Evolutionary conservation across 2,888 invertebrate genomes (phyloP).

Genomic region (Heliconius aoede): DNA sequence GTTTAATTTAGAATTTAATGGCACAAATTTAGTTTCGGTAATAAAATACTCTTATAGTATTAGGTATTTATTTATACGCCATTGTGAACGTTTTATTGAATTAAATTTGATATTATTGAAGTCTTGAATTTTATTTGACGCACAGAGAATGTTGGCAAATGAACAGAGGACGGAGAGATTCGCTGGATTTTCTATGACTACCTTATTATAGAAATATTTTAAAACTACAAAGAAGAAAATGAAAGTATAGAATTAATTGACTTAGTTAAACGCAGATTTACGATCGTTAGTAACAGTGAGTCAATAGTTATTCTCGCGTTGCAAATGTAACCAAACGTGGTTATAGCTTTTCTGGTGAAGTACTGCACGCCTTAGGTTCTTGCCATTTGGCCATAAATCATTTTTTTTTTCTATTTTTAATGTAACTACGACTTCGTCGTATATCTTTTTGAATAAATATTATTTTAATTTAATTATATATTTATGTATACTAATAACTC

Average conservation of each 20-base stretch:
- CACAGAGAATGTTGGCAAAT: background rate
- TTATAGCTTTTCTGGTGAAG: constrained; percentile 50
- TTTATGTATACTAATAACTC: background rate
- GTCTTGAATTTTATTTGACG: background rate
- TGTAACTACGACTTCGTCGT: constrained; percentile 30
- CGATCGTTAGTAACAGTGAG: constrained; percentile 63
- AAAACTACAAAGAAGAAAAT: background rate
- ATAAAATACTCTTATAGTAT: too few species aligned
- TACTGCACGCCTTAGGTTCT: constrained; percentile 48
- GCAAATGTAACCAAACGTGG: constrained; percentile 74
- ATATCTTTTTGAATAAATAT: constrained; percentile 31
- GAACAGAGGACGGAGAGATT: background rate
- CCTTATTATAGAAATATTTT: background rate
- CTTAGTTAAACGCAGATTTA: background rate
- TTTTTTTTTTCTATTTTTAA: constrained; percentile 42
- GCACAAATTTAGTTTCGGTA: background rate
- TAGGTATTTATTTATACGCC: too few species aligned
- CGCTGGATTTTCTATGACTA: background rate
- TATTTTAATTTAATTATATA: background rate
- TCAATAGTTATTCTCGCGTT: constrained; percentile 75
- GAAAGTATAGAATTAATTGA: background rate
- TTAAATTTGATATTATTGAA: background rate
- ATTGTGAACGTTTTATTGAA: background rate
- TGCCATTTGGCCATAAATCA: constrained; percentile 47
- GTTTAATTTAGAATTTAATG: background rate